phyloP scores from a whole-genome alignment of 2,888 invertebrate species.

The Diarsia mendica region DNA sequence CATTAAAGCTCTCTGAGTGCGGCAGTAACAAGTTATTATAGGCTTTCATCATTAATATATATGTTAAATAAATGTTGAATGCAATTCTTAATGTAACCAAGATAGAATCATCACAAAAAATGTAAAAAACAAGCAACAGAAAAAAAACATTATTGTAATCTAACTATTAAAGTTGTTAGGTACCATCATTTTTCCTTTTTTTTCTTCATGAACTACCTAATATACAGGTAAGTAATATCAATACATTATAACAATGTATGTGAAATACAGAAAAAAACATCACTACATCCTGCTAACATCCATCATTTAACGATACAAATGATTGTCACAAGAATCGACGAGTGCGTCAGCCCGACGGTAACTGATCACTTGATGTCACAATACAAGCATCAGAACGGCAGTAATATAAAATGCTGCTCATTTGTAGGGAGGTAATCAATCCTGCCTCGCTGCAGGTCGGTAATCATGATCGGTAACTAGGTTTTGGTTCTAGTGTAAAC shows the following conservation, averaged over 20 bases:
- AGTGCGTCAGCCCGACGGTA: not conserved
- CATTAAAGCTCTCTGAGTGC: no score
- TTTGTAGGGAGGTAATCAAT: not conserved
- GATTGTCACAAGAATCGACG: not conserved
- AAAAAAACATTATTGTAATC: not conserved
- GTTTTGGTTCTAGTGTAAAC: no score
- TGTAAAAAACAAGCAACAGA: not conserved
- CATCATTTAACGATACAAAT: not conserved
- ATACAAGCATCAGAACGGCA: not conserved
- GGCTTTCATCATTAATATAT: no score
- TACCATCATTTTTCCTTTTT: not conserved
- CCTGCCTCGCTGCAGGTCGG: not conserved
- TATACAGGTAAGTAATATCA: not conserved
- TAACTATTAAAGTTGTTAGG: constrained; percentile 15
- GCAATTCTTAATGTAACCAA: no score
- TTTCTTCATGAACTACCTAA: constrained; percentile 10
- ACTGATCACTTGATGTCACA: not conserved
- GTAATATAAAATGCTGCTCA: not conserved
- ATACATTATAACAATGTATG: not conserved
- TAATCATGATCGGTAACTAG: not conserved
- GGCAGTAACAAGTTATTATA: no score
- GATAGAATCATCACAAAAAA: no score
- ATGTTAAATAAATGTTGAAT: no score
- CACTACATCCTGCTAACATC: not conserved
- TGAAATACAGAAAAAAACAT: not conserved